phyloP scores from a whole-genome alignment of 2,888 invertebrate species.

The Willowsia nigromaculata region DNA sequence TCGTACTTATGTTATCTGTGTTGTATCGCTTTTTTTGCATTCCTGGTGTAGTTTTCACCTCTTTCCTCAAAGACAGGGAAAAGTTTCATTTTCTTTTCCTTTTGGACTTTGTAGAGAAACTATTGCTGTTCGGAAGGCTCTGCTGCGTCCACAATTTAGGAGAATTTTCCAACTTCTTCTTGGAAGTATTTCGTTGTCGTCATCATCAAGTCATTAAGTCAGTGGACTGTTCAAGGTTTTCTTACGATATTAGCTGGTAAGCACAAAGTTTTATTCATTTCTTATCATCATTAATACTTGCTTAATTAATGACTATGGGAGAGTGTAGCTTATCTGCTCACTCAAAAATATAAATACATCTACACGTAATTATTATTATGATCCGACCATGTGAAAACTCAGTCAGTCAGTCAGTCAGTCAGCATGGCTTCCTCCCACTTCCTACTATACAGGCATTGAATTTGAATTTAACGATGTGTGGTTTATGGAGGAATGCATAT shows the following conservation, averaged over 20 bases:
- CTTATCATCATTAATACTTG: background rate
- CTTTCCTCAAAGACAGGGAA: background rate
- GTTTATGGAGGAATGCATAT: background rate
- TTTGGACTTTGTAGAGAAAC: background rate
- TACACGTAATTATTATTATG: background rate
- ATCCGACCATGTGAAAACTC: background rate
- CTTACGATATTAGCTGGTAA: background rate
- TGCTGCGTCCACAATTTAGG: background rate
- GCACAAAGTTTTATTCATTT: background rate
- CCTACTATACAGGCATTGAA: background rate
- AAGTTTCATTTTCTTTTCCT: background rate
- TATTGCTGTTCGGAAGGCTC: background rate
- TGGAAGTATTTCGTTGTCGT: no score
- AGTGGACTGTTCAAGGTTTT: background rate
- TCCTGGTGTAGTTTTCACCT: background rate
- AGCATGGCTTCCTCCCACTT: background rate
- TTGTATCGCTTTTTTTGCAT: background rate
- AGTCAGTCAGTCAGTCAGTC: background rate
- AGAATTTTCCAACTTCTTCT: background rate
- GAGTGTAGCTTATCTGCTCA: background rate
- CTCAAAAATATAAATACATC: background rate
- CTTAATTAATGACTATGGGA: background rate
- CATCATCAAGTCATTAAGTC: background rate
- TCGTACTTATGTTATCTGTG: background rate
- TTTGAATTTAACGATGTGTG: no score